These are phyloP conservation scores for Erpobdella octoculata DNA, from an alignment of 2,888 invertebrate species.

Conservation along the genomic window DNA sequence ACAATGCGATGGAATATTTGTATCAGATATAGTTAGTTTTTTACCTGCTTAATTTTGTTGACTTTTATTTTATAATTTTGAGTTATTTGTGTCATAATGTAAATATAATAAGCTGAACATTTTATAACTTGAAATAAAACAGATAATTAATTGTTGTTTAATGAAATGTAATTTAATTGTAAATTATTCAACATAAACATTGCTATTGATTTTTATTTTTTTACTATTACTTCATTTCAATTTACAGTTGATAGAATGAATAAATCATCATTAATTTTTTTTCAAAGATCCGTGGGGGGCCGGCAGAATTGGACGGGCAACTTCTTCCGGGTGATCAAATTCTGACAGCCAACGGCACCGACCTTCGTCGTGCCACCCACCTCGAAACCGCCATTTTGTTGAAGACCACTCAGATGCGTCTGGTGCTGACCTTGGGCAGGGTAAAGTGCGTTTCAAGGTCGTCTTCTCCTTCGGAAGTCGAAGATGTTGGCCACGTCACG, in stretches of 20 bases:
- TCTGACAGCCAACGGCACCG: conserved; percentile 77
- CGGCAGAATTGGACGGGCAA: conserved; percentile 74
- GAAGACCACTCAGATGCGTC: conserved; percentile 65
- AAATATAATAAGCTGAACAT: too few species aligned
- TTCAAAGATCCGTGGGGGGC: conserved; percentile 73
- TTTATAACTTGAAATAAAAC: not conserved
- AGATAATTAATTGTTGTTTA: not conserved
- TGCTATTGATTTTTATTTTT: not conserved
- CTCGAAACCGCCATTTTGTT: conserved; percentile 80
- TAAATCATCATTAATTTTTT: not conserved
- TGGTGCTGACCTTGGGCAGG: conserved; percentile 74
- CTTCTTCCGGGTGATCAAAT: conserved; percentile 86
- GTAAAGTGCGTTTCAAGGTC: conserved; percentile 62
- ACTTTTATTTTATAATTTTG: not conserved
- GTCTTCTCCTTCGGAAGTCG: conserved; percentile 41
- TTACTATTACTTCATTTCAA: not conserved
- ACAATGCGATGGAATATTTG: conserved; percentile 73
- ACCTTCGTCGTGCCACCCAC: conserved; percentile 59
- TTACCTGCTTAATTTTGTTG: not conserved
- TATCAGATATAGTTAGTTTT: conserved; percentile 77
- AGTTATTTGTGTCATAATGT: too few species aligned
- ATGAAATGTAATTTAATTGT: not conserved
- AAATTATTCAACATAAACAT: not conserved
- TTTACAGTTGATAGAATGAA: too few species aligned
- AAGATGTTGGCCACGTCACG: not conserved